Evolutionary conservation across 1,140 invertebrate genomes (phyloP).

Genomic region (Papilio polytes): DNA sequence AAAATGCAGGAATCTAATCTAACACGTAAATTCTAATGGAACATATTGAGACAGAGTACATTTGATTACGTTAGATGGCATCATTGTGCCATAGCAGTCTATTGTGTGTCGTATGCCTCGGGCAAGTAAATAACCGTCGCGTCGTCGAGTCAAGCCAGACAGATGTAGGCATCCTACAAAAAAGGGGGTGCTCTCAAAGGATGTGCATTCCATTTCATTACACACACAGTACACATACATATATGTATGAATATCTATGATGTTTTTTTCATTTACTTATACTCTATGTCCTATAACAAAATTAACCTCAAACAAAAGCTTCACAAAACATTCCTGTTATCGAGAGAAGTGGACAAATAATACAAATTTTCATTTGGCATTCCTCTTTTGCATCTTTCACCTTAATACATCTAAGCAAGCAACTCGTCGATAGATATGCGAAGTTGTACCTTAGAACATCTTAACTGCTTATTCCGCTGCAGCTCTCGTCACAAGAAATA

Average conservation of each 20-base stretch:
- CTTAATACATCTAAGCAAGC: too few relatives aligned
- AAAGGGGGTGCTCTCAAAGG: conserved; percentile 35
- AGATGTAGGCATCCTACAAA: conserved; percentile 2
- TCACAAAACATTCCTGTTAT: too few relatives aligned
- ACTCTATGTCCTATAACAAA: background rate
- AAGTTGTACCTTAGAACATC: background rate
- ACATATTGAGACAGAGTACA: background rate
- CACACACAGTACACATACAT: background rate
- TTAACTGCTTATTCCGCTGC: background rate
- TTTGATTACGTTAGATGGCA: background rate
- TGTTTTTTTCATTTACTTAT: background rate
- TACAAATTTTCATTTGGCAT: too few relatives aligned
- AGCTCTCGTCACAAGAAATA: background rate
- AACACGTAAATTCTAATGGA: background rate
- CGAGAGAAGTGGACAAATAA: too few relatives aligned
- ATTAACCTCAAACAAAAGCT: background rate
- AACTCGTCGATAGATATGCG: background rate
- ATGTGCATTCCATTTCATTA: conserved; percentile 27
- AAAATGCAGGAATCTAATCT: background rate
- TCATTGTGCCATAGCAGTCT: background rate
- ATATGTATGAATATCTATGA: background rate
- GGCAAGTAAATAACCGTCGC: background rate
- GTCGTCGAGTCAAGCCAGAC: conserved; percentile 18
- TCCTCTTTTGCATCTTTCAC: too few relatives aligned
- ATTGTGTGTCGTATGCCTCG: background rate